Percentiles rank a stretch among this genome's conserved stretches.
Conservation (phyloP, 2,113 vertebrate genomes). For the Phocoena phocoena region DNA sequence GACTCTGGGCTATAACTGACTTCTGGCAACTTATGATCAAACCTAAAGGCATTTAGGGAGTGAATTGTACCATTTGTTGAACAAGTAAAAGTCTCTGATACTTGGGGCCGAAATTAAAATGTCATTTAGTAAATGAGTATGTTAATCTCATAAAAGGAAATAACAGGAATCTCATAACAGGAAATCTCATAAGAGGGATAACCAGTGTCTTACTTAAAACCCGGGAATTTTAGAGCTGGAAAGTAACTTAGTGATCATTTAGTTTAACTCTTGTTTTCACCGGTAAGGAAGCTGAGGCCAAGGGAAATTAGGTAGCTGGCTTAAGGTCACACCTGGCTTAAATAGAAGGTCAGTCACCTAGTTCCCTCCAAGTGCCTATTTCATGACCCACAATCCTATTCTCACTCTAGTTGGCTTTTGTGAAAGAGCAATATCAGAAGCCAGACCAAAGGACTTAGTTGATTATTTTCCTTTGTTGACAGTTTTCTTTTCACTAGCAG, state of each 20-base stretch:
- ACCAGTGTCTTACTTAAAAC: background rate
- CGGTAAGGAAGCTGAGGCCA: background rate
- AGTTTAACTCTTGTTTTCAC: background rate
- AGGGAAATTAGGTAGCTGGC: background rate
- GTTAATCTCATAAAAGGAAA: background rate
- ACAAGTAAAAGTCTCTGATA: slow-evolving; percentile 43
- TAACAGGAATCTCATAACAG: background rate
- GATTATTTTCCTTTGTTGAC: background rate
- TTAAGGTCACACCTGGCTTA: background rate
- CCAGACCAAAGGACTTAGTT: background rate
- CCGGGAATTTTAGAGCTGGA: slow-evolving; percentile 28
- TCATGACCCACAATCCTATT: background rate
- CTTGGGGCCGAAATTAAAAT: slow-evolving; percentile 61
- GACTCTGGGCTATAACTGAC: slow-evolving; percentile 25
- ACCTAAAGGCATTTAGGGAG: slow-evolving; percentile 57
- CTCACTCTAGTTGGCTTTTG: background rate
- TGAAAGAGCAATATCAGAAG: background rate
- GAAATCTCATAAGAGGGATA: slow-evolving; percentile 37
- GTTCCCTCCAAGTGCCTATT: background rate
- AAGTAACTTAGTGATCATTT: background rate
- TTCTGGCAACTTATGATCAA: slow-evolving; percentile 55
- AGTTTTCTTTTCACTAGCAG: background rate
- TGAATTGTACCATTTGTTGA: slow-evolving; percentile 64
- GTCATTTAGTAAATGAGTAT: slow-evolving; percentile 60
- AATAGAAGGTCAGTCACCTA: background rate